Percentiles rank a stretch among this genome's conserved stretches.
These are phyloP conservation scores for Emmelina monodactyla DNA, from an alignment of 2,888 invertebrate species.

Conservation along the genomic window DNA sequence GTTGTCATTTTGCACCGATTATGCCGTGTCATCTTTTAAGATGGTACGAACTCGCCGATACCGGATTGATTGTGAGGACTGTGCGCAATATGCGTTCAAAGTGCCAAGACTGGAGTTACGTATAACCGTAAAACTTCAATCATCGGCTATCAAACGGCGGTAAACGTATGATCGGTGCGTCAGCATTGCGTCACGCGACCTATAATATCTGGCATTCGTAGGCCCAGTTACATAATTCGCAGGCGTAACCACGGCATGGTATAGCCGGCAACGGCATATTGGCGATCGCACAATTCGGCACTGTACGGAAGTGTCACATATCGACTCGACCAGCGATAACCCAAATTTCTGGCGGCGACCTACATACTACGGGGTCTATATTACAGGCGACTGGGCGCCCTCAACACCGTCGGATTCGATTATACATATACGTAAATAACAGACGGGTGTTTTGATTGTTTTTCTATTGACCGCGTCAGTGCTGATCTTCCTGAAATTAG, in stretches of 20 bases:
- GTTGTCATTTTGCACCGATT: conserved; percentile 1
- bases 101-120: too few relatives aligned
- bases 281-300: conserved; percentile 18
- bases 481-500: too few relatives aligned
- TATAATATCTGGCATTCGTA: conserved; percentile 27
- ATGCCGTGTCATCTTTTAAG: not conserved
- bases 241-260: conserved; percentile 36
- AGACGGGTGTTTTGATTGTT: too few relatives aligned
- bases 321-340: conserved; percentile 59
- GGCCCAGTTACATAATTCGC: conserved; percentile 33
- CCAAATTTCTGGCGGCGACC: conserved; percentile 59
- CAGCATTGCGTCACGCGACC: conserved; percentile 27
- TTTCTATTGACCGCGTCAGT: too few relatives aligned
- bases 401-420: conserved; percentile 28
- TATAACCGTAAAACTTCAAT: too few relatives aligned
- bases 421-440: conserved; percentile 25
- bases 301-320: conserved; percentile 53
- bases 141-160: conserved; percentile 1
- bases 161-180: conserved; percentile 19
- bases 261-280: not conserved
- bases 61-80: too few relatives aligned
- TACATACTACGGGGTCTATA: conserved; percentile 50
- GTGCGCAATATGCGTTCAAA: too few relatives aligned
- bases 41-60: not conserved
- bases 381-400: conserved; percentile 37